Percentiles rank a stretch among this genome's conserved stretches.
Conservation (phyloP, 2,888 invertebrate genomes). For the Himalopsyche tibetana region DNA sequence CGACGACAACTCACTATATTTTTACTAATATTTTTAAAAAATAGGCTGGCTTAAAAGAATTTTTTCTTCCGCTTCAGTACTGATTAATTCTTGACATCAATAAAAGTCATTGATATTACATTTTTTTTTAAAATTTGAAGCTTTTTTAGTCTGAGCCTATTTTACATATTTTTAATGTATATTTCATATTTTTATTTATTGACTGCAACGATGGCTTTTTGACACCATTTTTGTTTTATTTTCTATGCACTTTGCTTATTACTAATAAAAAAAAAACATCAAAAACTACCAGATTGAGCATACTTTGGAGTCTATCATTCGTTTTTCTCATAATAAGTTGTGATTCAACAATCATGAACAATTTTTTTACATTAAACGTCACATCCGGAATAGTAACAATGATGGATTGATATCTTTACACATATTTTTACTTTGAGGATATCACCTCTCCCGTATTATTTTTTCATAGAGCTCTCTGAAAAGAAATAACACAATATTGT, state of each 20-base stretch:
- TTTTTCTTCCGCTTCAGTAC: background rate
- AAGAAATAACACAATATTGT: background rate
- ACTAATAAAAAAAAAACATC: constrained; percentile 31
- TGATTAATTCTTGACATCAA: background rate
- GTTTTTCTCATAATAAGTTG: background rate
- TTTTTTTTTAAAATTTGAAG: background rate
- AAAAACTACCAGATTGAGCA: constrained; percentile 5
- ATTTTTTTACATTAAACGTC: too few species aligned
- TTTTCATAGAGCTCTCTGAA: too few species aligned
- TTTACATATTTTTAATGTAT: background rate
- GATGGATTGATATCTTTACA: background rate
- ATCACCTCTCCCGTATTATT: too few species aligned
- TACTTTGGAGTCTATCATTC: background rate
- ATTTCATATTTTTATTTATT: too few species aligned
- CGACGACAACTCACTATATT: background rate
- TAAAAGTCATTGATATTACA: background rate
- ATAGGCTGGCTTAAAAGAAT: constrained; percentile 17
- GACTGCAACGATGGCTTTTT: constrained; percentile 13
- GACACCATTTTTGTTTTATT: background rate
- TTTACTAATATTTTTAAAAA: background rate
- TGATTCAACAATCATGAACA: background rate
- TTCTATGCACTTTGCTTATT: constrained; percentile 39
- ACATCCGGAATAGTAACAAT: too few species aligned
- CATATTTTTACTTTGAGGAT: background rate
- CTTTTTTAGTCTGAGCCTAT: constrained; percentile 14